phyloP scores from a whole-genome alignment of 2,113 vertebrate genomes.

The Nycticryphes semicollaris region DNA sequence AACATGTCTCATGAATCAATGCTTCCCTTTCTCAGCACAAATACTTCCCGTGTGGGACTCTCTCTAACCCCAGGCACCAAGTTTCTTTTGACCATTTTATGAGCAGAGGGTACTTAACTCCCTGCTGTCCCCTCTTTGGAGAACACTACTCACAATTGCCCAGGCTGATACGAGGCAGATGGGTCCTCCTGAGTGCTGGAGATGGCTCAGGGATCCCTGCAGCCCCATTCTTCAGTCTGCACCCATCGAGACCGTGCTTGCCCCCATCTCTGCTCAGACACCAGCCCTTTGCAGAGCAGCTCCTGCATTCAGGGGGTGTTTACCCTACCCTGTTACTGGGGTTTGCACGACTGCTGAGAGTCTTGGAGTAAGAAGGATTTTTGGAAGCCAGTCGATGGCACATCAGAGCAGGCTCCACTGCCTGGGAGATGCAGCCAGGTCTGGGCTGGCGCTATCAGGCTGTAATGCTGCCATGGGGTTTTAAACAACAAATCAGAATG shows the following conservation, averaged over 20 bases:
- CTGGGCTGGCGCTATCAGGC: neutral
- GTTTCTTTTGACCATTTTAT: neutral
- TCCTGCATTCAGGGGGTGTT: neutral
- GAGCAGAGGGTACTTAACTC: neutral
- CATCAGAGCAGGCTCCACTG: neutral
- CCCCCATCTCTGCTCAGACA: neutral
- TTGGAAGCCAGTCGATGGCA: neutral
- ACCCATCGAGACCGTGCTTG: fast-evolving
- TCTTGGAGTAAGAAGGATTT: neutral
- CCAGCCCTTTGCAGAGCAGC: fast-evolving
- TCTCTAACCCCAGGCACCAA: neutral
- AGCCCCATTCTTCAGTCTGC: neutral
- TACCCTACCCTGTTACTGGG: neutral
- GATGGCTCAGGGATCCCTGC: neutral
- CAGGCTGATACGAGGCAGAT: neutral
- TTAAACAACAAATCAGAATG: neutral
- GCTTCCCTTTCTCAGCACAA: neutral
- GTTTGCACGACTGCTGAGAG: neutral
- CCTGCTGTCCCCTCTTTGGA: neutral
- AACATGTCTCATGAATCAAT: fast-evolving
- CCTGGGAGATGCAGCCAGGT: neutral
- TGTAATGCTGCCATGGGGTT: neutral
- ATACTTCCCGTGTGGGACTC: neutral
- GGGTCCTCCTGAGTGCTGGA: neutral
- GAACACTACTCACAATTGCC: neutral